Evolutionary conservation across 2,797 vertebrate genomes (phyloP).

Genomic region (Premnoplex brunnescens): DNA sequence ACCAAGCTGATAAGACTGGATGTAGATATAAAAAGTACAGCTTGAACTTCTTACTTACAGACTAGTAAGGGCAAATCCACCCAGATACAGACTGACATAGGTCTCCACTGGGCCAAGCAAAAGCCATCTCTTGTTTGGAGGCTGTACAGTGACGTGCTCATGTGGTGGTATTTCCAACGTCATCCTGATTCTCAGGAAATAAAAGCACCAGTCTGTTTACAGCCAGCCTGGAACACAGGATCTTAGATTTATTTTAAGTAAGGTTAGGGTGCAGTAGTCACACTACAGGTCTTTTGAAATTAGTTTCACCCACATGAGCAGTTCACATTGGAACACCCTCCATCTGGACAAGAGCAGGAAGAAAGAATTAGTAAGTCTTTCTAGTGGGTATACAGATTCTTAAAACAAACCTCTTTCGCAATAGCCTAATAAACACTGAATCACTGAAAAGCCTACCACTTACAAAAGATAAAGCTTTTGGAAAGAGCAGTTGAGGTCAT

Average conservation of each 20-base stretch:
- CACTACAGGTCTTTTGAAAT: neutral
- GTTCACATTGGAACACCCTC: neutral
- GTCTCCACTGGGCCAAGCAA: neutral
- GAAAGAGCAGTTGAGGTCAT: neutral
- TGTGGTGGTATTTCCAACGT: neutral
- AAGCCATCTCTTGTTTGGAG: neutral
- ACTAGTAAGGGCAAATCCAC: neutral
- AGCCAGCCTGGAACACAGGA: neutral
- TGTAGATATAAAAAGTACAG: neutral
- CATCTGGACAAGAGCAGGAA: neutral
- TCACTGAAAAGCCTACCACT: neutral
- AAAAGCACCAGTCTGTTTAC: neutral
- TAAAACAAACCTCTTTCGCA: neutral
- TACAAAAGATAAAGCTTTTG: neutral
- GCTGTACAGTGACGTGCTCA: accelerated
- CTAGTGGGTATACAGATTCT: neutral
- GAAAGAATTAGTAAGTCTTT: neutral
- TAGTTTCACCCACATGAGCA: neutral
- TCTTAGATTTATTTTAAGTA: neutral
- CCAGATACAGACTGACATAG: neutral
- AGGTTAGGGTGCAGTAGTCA: neutral
- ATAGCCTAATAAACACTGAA: conserved; percentile 1
- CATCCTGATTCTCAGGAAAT: neutral
- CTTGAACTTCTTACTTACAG: neutral
- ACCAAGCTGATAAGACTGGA: neutral